Conservation (phyloP, 2,113 vertebrate species). For the Chlorodrepanis virens region DNA sequence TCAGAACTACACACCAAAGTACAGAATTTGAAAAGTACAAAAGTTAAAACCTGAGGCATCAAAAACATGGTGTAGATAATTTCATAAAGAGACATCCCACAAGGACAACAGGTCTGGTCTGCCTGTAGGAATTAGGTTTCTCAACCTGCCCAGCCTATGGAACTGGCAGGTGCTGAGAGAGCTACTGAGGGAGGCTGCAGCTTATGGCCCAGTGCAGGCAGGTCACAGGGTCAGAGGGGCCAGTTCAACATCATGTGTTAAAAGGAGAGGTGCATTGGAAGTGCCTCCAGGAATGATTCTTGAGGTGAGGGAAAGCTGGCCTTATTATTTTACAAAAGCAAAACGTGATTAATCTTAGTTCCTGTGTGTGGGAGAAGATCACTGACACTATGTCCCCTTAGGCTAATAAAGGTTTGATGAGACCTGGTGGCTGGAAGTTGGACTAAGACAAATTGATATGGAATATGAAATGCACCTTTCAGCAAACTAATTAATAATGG, state of each 20-base stretch:
- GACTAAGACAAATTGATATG: background rate
- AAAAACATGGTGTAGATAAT: background rate
- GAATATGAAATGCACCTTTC: background rate
- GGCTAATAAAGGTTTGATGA: background rate
- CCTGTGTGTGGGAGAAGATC: background rate
- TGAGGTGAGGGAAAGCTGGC: background rate
- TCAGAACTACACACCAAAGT: background rate
- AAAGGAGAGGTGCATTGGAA: background rate
- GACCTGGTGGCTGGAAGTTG: background rate
- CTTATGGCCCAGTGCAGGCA: background rate
- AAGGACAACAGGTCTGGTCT: background rate
- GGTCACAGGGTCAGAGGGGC: background rate
- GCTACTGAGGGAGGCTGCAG: background rate
- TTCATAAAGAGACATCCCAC: background rate
- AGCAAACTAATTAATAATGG: background rate
- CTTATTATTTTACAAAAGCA: background rate
- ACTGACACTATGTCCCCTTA: accelerated
- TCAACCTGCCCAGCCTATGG: accelerated
- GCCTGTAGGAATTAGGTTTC: background rate
- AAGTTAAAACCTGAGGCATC: background rate
- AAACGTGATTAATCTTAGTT: background rate
- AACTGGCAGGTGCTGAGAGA: background rate
- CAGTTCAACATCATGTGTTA: background rate
- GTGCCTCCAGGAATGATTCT: background rate
- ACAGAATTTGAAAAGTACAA: background rate